Evolutionary conservation across 2,797 vertebrate genomes (phyloP).

Genomic region (Sebastes iracundus): DNA sequence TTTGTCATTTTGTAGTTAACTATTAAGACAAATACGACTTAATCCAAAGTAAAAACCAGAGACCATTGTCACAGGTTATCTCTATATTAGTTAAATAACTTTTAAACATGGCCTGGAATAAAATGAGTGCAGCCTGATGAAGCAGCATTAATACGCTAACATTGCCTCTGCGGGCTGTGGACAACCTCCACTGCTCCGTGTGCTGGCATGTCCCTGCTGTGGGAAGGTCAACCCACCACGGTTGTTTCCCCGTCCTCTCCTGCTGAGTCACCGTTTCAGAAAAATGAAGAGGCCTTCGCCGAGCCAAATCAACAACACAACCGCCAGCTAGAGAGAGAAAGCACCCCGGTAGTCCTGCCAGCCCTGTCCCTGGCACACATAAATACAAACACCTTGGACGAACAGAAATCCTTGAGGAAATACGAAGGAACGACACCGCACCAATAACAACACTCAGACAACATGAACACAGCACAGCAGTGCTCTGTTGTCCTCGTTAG

Average conservation of each 20-base stretch:
- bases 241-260: conserved; percentile 27
- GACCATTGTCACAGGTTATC: background rate
- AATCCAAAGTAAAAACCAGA: background rate
- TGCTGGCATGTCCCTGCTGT: conserved; percentile 25
- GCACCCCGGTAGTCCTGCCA: background rate
- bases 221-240: conserved; percentile 41
- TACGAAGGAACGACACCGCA: background rate
- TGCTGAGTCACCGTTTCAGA: conserved; percentile 55
- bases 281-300: conserved; percentile 32
- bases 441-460: background rate
- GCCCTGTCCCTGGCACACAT: background rate
- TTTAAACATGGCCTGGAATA: background rate
- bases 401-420: background rate
- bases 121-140: conserved; percentile 4
- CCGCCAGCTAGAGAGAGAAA: conserved; percentile 8
- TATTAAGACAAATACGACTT: background rate
- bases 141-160: conserved; percentile 30
- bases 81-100: background rate
- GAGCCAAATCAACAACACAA: conserved; percentile 31
- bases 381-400: background rate
- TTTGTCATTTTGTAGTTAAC: background rate
- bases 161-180: conserved; percentile 21
- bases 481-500: background rate
- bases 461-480: conserved; percentile 5
- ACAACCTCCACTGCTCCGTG: conserved; percentile 22